These are phyloP conservation scores for Beaufortia kweichowensis DNA, from an alignment of 2,113 vertebrate species.

Conservation along the genomic window DNA sequence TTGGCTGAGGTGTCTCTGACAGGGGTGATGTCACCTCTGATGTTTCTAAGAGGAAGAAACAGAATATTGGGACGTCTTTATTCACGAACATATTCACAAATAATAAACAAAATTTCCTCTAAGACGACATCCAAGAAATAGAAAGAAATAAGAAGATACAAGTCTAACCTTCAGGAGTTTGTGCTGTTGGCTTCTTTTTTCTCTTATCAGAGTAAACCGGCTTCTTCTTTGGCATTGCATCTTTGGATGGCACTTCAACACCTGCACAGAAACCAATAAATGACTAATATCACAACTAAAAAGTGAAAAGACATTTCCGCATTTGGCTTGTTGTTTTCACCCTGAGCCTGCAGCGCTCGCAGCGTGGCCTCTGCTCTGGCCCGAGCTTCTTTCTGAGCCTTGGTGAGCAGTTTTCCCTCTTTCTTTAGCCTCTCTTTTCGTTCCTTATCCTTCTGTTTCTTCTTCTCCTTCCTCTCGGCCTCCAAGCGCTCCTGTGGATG, in stretches of 20 bases:
- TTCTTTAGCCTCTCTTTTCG: slow-evolving; percentile 96
- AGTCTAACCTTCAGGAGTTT: slow-evolving; percentile 83
- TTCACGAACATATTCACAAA: too few relatives aligned
- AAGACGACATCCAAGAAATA: too few relatives aligned
- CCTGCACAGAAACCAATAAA: slow-evolving; percentile 67
- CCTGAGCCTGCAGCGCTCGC: slow-evolving; percentile 90
- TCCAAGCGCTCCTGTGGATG: slow-evolving; percentile 87
- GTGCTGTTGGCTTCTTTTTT: slow-evolving; percentile 84
- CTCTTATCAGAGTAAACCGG: slow-evolving; percentile 93
- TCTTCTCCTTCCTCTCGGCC: slow-evolving; percentile 92
- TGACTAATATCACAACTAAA: not conserved
- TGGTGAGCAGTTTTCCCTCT: slow-evolving; percentile 94
- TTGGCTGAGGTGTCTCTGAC: slow-evolving; percentile 75
- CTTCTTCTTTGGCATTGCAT: slow-evolving; percentile 93
- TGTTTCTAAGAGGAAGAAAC: slow-evolving; percentile 63
- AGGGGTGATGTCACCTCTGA: slow-evolving; percentile 74
- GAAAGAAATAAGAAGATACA: too few relatives aligned
- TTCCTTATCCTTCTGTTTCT: slow-evolving; percentile 97
- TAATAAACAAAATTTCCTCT: too few relatives aligned
- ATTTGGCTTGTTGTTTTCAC: slow-evolving; percentile 66
- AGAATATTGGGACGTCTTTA: not conserved
- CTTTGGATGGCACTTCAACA: slow-evolving; percentile 97
- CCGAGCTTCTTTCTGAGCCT: slow-evolving; percentile 87
- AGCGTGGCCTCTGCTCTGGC: slow-evolving; percentile 90
- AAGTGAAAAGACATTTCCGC: not conserved